Conservation (phyloP, 1,140 invertebrate genomes). For the Potamilus streckersoni region DNA sequence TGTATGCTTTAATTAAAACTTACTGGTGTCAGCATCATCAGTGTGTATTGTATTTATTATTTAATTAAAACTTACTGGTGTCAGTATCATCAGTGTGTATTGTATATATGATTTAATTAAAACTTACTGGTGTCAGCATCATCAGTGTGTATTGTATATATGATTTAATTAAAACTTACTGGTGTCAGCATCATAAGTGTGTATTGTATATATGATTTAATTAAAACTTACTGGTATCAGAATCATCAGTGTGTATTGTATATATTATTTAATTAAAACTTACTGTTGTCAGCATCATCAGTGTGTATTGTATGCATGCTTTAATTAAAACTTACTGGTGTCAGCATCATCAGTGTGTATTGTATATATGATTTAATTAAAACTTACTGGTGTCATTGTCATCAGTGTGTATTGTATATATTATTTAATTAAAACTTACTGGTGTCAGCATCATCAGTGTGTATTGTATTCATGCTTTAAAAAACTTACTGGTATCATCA, state of each 20-base stretch:
- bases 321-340: conserved; percentile 51
- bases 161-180: conserved; percentile 32
- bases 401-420: conserved; percentile 77
- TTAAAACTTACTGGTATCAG: conserved; percentile 69
- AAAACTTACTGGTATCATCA: conserved; percentile 71
- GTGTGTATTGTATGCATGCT: conserved; percentile 72
- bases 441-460: conserved; percentile 80
- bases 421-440: conserved; percentile 31
- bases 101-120: no score
- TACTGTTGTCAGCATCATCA: conserved; percentile 77
- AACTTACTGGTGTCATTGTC: conserved; percentile 72
- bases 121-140: conserved; percentile 72
- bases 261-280: no score
- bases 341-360: conserved; percentile 83
- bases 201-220: conserved; percentile 66
- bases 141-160: conserved; percentile 77
- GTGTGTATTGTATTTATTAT: conserved; percentile 72
- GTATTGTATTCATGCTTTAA: conserved; percentile 66
- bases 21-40: conserved; percentile 77
- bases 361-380: no score
- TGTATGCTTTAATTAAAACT: no score
- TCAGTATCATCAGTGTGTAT: conserved; percentile 83
- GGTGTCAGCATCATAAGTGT: conserved; percentile 80
- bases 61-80: conserved; percentile 51
- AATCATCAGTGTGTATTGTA: conserved; percentile 79